These are phyloP conservation scores for Microcebus ravelobensis DNA, from an alignment of 2,113 vertebrate species.

Conservation along the genomic window DNA sequence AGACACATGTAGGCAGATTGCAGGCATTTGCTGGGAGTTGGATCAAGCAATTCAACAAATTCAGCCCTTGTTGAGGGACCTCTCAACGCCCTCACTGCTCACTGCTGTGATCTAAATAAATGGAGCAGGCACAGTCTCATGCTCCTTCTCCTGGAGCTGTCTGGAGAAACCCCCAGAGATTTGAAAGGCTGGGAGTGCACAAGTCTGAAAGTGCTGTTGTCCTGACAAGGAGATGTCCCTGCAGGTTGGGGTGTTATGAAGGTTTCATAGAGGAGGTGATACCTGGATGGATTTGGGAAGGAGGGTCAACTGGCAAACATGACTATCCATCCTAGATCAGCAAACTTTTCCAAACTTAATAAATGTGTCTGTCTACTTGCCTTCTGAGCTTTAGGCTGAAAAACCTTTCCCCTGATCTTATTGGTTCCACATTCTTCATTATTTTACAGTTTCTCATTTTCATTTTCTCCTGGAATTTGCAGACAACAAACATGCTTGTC, in stretches of 20 bases:
- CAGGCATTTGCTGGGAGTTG: background rate
- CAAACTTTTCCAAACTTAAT: background rate
- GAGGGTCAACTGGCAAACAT: background rate
- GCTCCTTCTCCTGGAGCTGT: background rate
- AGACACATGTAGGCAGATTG: background rate
- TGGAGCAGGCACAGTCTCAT: background rate
- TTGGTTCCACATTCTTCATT: background rate
- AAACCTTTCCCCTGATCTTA: background rate
- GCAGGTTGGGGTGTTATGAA: background rate
- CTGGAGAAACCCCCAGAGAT: background rate
- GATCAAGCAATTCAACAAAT: background rate
- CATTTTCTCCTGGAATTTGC: background rate
- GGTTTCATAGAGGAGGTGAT: background rate
- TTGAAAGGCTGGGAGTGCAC: background rate
- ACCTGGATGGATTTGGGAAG: background rate
- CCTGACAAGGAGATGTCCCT: background rate
- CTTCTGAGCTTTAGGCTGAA: background rate
- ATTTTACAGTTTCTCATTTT: conserved; percentile 20
- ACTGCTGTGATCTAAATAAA: background rate
- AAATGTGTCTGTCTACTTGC: background rate
- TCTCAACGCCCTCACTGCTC: background rate
- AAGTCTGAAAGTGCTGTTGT: background rate
- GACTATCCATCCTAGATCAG: background rate
- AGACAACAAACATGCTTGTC: background rate
- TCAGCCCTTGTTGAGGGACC: background rate